Evolutionary conservation across 2,113 vertebrate species (phyloP).

Genomic region (Eublepharis macularius): DNA sequence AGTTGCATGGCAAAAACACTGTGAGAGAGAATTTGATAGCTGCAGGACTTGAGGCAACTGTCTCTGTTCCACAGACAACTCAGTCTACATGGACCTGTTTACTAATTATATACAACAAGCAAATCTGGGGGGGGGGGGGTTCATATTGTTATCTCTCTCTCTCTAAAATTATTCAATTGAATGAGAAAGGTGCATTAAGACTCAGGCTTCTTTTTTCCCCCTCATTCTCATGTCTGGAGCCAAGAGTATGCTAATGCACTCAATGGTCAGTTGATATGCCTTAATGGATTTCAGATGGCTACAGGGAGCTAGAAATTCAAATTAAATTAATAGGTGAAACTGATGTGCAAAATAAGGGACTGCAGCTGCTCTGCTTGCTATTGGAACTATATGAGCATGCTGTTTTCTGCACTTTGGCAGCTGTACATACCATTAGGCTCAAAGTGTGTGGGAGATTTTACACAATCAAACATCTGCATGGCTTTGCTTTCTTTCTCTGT

Average conservation of each 20-base stretch:
- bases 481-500: too few species aligned
- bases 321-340: neutral
- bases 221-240: neutral
- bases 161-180: neutral
- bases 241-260: neutral
- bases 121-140: neutral
- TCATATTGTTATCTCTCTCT: too few species aligned
- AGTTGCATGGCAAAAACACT: neutral
- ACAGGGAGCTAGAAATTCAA: neutral
- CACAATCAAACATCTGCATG: too few species aligned
- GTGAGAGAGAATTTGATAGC: neutral
- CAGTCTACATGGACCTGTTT: neutral
- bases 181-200: neutral
- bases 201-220: neutral
- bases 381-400: neutral
- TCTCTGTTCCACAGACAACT: neutral
- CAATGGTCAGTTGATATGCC: neutral
- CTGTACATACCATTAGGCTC: neutral
- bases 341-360: neutral
- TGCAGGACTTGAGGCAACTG: neutral
- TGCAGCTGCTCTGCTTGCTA: neutral
- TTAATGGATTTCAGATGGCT: neutral
- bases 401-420: neutral
- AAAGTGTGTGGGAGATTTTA: too few species aligned
- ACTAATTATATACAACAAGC: neutral